Percentiles rank a stretch among this genome's conserved stretches.
Conservation (phyloP, 2,797 vertebrate genomes). For the Eurystomus glaucurus region DNA sequence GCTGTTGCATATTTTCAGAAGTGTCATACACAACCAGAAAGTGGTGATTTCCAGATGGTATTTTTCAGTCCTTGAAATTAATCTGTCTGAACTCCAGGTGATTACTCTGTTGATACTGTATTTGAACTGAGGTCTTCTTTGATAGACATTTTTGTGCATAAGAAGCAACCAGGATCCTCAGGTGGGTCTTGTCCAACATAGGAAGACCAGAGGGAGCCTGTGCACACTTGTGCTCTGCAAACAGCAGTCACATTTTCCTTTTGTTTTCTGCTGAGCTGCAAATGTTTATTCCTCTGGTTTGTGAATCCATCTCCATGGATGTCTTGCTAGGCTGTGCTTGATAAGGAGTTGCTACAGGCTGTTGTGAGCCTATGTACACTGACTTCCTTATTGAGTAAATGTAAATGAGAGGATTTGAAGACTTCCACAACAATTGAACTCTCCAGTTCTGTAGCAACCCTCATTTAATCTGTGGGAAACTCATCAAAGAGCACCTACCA, state of each 20-base stretch:
- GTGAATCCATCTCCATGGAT: constrained; percentile 25
- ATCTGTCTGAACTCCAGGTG: not conserved
- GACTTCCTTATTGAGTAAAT: constrained; percentile 39
- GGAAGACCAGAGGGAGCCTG: not conserved
- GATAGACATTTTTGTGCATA: not conserved
- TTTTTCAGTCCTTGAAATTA: constrained; percentile 32
- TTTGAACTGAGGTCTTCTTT: not conserved
- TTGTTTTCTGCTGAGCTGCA: constrained; percentile 18
- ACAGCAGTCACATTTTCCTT: not conserved
- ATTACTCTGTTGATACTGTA: not conserved
- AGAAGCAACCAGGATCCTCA: not conserved
- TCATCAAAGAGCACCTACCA: constrained; percentile 31
- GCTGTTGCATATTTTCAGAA: not conserved
- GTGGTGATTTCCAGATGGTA: not conserved
- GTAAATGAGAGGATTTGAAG: constrained; percentile 59
- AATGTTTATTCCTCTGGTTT: constrained; percentile 22
- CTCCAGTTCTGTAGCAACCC: constrained; percentile 8
- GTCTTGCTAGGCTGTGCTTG: constrained; percentile 22
- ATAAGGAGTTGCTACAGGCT: constrained; percentile 24
- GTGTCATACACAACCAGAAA: not conserved
- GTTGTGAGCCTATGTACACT: constrained; percentile 37
- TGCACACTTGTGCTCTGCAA: not conserved
- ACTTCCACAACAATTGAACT: constrained; percentile 48
- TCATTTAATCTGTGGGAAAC: constrained; percentile 37
- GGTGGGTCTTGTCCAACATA: not conserved